Evolutionary conservation across 2,888 invertebrate species (phyloP).

Genomic region (Mycogona germanica): DNA sequence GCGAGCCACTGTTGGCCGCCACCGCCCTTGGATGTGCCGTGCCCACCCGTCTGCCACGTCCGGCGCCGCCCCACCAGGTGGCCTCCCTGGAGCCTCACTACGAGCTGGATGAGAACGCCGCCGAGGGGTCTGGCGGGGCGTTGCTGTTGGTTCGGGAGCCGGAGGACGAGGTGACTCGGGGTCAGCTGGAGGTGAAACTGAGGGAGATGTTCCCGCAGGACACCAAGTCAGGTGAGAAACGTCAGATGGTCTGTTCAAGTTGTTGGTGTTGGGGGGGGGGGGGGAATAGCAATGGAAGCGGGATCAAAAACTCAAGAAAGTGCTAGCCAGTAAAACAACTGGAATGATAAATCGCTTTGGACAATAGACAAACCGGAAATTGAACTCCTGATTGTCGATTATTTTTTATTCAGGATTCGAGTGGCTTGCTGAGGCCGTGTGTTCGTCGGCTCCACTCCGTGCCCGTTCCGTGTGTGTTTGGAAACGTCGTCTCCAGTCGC

Average conservation of each 20-base stretch:
- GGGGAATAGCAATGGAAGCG: no score
- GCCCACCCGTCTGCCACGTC: background rate
- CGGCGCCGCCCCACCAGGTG: background rate
- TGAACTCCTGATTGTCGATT: no score
- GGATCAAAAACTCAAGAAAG: no score
- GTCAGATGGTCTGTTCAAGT: no score
- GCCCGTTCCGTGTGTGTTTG: slow-evolving; percentile 5
- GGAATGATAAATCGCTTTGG: no score
- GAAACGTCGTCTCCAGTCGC: slow-evolving; percentile 12
- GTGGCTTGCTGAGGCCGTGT: slow-evolving; percentile 1
- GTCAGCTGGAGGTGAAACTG: background rate
- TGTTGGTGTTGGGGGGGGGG: no score
- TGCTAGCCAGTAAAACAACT: no score
- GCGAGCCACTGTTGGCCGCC: no score
- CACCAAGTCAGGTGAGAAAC: slow-evolving; percentile 5
- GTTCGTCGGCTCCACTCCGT: slow-evolving; percentile 1
- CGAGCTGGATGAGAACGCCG: background rate
- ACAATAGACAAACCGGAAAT: no score
- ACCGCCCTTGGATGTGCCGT: background rate
- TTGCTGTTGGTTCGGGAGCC: no score
- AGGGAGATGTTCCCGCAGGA: slow-evolving; percentile 3
- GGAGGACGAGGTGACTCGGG: no score
- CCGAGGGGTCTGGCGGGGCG: background rate
- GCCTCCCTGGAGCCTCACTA: background rate
- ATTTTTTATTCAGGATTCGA: slow-evolving; percentile 4